Evolutionary conservation across 1,140 invertebrate genomes (phyloP), one percentile per base, ranked within the genome.

Genomic region (Stegodyphus mimosarum): DNA sequence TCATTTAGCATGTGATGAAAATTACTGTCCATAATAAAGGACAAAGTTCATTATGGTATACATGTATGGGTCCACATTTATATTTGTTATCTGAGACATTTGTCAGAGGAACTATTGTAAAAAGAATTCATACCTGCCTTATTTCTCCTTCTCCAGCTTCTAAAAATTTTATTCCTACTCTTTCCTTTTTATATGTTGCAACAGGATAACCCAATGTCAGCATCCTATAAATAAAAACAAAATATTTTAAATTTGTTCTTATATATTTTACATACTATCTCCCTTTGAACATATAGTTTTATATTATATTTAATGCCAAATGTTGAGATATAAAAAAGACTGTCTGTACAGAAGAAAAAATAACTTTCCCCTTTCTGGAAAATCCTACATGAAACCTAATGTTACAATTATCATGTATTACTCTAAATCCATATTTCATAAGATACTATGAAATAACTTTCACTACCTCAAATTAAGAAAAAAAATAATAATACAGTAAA

Each of bases 171-270:
- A 84, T 33, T 15, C 63, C 81, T 5, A 84, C 73, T 70, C 49
- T 84, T 70, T 84, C 81, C n/a, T 84, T 76, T 63, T 52, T 84
- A 51, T 55, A 75, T 13, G 52, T 75, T 18, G 48, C 13, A 66
- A 67, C 64, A 15, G 81, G 81, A 76, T 69, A 75, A 17, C 81
- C 81, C 7, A 69, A 60, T 55, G 81, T 84, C 13, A 84, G 7
- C 10, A 66, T 51, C 81, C 81, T 84, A 18, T 51, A 75, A 53
- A 83, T 18, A 51, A 52, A 11, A 18, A 5, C 13, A 15, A 18
- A 33, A 15, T 33, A 48, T 33, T 18, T 66, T 53, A 17, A 33
- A 33, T 33, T 33, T 33, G 33, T 33, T 33, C 33, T 33, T 33
- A 33, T 33, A 33, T 33, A 33, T 33, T 33, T 3, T 33, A 33